phyloP scores from a whole-genome alignment of 2,888 invertebrate species.

The Tenthredo livida region DNA sequence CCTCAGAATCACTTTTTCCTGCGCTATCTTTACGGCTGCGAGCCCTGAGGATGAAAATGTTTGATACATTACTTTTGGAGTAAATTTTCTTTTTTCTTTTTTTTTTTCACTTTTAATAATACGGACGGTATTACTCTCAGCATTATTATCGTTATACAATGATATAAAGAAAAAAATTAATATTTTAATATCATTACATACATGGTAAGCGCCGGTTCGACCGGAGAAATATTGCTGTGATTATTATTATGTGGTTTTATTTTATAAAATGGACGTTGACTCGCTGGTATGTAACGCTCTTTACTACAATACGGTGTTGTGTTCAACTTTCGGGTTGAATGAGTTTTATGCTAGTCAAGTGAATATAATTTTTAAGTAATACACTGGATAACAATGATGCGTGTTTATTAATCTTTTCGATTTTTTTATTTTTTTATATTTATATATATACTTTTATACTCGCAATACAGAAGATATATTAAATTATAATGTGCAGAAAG shows the following conservation, averaged over 20 bases:
- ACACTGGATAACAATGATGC: not conserved
- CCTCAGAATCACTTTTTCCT: constrained; percentile 81
- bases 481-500: not conserved
- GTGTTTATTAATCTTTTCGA: not conserved
- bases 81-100: not conserved
- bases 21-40: constrained; percentile 84
- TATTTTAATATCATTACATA: not conserved
- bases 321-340: too few relatives aligned
- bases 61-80: not conserved
- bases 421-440: not conserved
- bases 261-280: constrained; percentile 45
- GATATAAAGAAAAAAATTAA: not conserved
- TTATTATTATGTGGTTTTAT: constrained; percentile 11
- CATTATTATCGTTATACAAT: not conserved
- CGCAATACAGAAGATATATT: not conserved
- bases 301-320: not conserved
- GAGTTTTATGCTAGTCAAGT: not conserved
- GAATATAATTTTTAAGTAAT: not conserved
- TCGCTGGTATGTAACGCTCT: not conserved
- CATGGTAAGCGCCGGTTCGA: constrained; percentile 34
- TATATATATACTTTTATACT: not conserved
- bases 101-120: not conserved
- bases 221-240: not conserved
- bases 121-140: not conserved
- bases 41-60: constrained; percentile 82